A percentile compares a stretch with the other conserved stretches of the same genome.
Conservation (phyloP, 1,140 invertebrate species). For the Brachionus calyciflorus region DNA sequence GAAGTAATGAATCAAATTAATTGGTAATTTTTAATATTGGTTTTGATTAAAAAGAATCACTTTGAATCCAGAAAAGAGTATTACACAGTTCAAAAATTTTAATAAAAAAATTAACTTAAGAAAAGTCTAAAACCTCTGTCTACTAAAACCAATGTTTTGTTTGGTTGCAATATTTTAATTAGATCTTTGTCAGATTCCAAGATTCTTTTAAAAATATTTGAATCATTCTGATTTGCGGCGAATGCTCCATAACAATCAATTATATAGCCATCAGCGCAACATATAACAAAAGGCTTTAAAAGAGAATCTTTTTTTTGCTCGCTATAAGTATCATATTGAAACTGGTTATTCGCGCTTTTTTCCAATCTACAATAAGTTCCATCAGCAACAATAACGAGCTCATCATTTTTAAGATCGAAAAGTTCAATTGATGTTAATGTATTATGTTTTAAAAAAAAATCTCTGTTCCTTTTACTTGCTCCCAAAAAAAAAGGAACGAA, state of each 20-base stretch:
- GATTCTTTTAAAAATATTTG: neutral
- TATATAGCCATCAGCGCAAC: constrained; percentile 13
- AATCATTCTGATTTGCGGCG: constrained; percentile 2
- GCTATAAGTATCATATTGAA: constrained; percentile 1
- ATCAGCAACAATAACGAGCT: too few relatives aligned
- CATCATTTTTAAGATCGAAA: too few relatives aligned
- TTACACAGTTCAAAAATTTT: too few relatives aligned
- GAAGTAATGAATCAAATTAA: neutral
- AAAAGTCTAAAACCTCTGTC: too few relatives aligned
- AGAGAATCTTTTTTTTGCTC: constrained; percentile 8
- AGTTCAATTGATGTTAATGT: too few relatives aligned
- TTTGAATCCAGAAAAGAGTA: too few relatives aligned
- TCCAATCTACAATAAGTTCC: constrained; percentile 25
- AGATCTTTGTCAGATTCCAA: neutral
- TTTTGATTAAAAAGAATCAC: too few relatives aligned
- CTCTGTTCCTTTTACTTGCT: too few relatives aligned
- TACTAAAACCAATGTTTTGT: neutral
- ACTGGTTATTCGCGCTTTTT: constrained; percentile 8
- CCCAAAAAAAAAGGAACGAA: too few relatives aligned
- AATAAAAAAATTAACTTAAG: too few relatives aligned
- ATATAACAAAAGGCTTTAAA: neutral
- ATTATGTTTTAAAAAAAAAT: too few relatives aligned
- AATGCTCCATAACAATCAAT: constrained; percentile 9
- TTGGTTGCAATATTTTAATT: neutral
- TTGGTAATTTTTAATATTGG: neutral